Base-by-base conservation (phyloP, 2,888 invertebrate genomes). In the Abrostola tripartita region DNA sequence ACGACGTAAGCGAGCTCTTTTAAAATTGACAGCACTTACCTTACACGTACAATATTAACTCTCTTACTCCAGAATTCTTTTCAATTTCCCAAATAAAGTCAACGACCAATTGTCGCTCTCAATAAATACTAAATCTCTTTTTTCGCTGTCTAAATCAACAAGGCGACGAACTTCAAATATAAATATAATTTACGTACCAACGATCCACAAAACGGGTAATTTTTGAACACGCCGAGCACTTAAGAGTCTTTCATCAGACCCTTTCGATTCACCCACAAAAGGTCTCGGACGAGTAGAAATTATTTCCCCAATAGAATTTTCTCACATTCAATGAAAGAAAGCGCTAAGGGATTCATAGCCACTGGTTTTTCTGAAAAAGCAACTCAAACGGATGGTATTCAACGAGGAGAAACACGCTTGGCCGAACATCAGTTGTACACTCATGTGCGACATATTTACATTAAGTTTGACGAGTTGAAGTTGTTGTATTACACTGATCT, bases 271-370 rank as follows among this genome's bases (percentile, higher is more conserved):
- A 38, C 56, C 74, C 67, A 85, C 87, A 88, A 89, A 89, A 83
- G 86, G 42, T 12, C 56, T 10, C 42, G 81, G 81, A 77, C 81
- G 74, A 87, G 86, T 81, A 84, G 83, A 84, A 90, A 91, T 91
- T 90, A 90, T 90, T 88, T 89, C 86, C 81, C 82, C 87, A 87
- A 90, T 90, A 88, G 90, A 90, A 89, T 90, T 90, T 89, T 87
- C 86, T 83, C 89, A 85, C 89, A 85, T 84, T 81, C 81, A 85
- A 86, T 83, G 82, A 82, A 81, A 82, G 85, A 85, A 85, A 84
- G 85, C 82, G 84, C 78, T 72, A 78, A 81, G 85, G 85, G 85
- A 84, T 86, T 86, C 88, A 85, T 87, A 86, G 86, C 78, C 85
- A 87, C 86, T 89, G 90, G 88, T 88, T 90, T 90, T 86, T 88